These are phyloP conservation scores for Drosophila nigricruria DNA, from an alignment of 2,888 invertebrate genomes.

Conservation along the genomic window DNA sequence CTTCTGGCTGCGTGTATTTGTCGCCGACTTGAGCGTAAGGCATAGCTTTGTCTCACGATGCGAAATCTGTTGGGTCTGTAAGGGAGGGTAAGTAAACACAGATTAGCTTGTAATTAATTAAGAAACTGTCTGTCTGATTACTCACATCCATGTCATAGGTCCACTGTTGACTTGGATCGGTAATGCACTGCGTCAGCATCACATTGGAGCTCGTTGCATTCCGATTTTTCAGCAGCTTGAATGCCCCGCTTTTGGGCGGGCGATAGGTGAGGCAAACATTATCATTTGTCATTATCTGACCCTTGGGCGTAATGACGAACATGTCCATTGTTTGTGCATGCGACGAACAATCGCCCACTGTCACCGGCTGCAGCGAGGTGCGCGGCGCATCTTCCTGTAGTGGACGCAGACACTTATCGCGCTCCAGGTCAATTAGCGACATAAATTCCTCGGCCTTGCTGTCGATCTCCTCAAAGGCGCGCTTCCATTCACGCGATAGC, in stretches of 20 bases:
- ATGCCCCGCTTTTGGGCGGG: constrained; percentile 65
- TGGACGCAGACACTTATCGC: constrained; percentile 82
- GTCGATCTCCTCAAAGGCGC: constrained; percentile 77
- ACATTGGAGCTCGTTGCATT: constrained; percentile 80
- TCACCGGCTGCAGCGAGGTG: constrained; percentile 71
- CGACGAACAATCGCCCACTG: constrained; percentile 81
- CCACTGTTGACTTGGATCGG: constrained; percentile 82
- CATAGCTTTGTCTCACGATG: constrained; percentile 81
- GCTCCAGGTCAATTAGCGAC: constrained; percentile 76
- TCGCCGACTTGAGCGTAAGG: constrained; percentile 78
- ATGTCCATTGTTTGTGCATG: constrained; percentile 87
- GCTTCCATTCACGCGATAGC: constrained; percentile 77
- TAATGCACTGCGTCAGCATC: constrained; percentile 80
- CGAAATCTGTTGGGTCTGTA: constrained; percentile 83
- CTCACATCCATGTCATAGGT: constrained; percentile 84
- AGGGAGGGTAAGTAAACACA: neutral
- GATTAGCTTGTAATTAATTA: constrained; percentile 5
- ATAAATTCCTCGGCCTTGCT: constrained; percentile 72
- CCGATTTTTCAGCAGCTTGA: constrained; percentile 75
- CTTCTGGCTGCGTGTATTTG: constrained; percentile 68
- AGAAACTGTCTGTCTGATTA: constrained; percentile 17
- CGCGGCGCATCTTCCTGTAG: constrained; percentile 69
- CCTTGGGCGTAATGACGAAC: constrained; percentile 89
- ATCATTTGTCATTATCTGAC: constrained; percentile 94
- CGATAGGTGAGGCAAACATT: constrained; percentile 93